Conservation (phyloP, 2,797 vertebrate species). For the Euphonia xanthogaster region DNA sequence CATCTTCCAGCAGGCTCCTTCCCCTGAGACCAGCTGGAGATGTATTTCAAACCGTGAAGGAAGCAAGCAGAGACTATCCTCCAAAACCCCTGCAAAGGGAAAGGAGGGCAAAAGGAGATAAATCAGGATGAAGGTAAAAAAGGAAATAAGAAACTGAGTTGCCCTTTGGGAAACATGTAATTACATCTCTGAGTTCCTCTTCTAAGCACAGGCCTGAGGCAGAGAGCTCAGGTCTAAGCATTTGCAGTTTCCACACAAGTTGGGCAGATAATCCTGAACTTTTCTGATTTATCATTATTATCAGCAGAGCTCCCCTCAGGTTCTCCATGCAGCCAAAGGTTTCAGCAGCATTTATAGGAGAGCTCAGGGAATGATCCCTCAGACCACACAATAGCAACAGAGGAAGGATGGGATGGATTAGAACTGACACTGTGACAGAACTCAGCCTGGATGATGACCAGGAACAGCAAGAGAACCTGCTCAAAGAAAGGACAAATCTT, state of each 20-base stretch:
- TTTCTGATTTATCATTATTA: background rate
- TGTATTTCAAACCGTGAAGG: background rate
- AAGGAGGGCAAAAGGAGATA: background rate
- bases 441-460: background rate
- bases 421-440: background rate
- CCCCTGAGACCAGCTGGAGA: background rate
- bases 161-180: background rate
- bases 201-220: background rate
- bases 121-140: slow-evolving; percentile 3
- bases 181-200: background rate
- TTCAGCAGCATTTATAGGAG: background rate
- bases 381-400: fast-evolving
- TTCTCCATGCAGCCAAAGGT: background rate
- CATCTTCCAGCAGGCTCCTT: background rate
- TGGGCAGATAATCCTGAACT: background rate
- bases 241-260: background rate
- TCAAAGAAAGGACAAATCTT: background rate
- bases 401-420: background rate
- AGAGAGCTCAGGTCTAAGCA: background rate
- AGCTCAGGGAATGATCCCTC: background rate
- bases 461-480: background rate
- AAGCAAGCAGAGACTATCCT: background rate
- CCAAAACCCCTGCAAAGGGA: background rate
- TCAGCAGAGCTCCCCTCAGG: background rate
- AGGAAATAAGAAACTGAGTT: slow-evolving; percentile 11